These are phyloP conservation scores for Caenorhabditis becei DNA, from an alignment of 2,888 invertebrate genomes.

Conservation along the genomic window DNA sequence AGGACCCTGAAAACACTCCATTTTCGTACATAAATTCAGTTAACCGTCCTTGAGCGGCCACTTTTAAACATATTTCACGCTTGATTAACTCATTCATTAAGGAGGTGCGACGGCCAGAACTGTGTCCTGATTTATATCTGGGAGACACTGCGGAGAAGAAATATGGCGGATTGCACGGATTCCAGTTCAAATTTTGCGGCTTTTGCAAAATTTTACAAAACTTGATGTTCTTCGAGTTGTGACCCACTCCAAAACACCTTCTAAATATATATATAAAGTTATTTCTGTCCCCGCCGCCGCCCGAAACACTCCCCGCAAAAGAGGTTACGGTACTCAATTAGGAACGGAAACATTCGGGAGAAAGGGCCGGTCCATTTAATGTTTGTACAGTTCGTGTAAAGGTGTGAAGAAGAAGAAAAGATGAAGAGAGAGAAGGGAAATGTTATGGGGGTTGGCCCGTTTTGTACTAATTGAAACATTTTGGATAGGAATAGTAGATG, in stretches of 20 bases:
- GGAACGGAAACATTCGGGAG: constrained; percentile 45
- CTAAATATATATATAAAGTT: neutral
- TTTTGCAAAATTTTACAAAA: constrained; percentile 1
- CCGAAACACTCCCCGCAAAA: neutral
- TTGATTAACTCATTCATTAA: constrained; percentile 59
- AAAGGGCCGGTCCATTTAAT: constrained; percentile 13
- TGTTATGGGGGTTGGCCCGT: constrained; percentile 8
- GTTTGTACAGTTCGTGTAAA: constrained; percentile 50
- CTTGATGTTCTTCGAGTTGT: too few species aligned
- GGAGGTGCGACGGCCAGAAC: neutral
- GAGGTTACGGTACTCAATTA: constrained; percentile 55
- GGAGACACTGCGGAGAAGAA: neutral
- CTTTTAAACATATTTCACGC: constrained; percentile 46
- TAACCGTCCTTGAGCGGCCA: constrained; percentile 29
- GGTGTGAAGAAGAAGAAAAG: constrained; percentile 39
- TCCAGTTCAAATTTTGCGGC: too few species aligned
- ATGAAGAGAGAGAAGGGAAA: neutral
- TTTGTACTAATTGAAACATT: constrained; percentile 49
- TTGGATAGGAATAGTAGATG: constrained; percentile 1
- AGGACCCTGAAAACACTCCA: too few species aligned
- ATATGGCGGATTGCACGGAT: neutral
- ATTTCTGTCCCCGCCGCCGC: too few species aligned
- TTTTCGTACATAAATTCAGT: neutral
- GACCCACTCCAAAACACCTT: too few species aligned
- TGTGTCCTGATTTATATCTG: constrained; percentile 51